phyloP scores from a whole-genome alignment of 1,140 invertebrate genomes.

The Eciton burchellii region DNA sequence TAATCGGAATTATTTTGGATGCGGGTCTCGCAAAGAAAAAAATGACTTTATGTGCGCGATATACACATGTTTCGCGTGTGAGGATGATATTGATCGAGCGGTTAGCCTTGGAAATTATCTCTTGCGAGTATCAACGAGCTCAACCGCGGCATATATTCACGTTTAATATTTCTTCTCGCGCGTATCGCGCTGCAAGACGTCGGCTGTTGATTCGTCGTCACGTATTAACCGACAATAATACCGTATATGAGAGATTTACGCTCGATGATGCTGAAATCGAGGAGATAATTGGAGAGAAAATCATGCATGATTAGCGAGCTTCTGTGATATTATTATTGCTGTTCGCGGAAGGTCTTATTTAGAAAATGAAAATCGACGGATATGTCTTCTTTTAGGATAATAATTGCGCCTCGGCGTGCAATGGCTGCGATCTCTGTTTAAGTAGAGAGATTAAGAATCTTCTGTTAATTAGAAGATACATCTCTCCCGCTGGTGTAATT shows the following conservation, averaged over 20 bases:
- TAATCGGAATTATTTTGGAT: not conserved
- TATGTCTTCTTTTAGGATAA: too few species aligned
- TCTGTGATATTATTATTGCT: not conserved
- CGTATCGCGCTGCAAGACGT: not conserved
- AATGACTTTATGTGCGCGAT: not conserved
- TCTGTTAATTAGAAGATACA: not conserved
- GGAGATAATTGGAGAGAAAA: not conserved
- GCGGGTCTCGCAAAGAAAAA: not conserved
- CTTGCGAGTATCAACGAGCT: not conserved
- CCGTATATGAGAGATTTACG: not conserved
- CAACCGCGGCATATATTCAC: not conserved
- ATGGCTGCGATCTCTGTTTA: not conserved
- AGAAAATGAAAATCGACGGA: not conserved
- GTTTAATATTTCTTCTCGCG: not conserved
- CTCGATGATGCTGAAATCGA: not conserved
- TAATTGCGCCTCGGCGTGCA: too few species aligned
- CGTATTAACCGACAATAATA: not conserved
- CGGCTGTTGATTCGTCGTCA: not conserved
- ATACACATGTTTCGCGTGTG: not conserved
- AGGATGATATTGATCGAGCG: slow-evolving; percentile 12
- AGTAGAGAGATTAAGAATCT: not conserved
- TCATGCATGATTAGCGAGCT: not conserved
- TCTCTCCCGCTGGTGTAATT: slow-evolving; percentile 10
- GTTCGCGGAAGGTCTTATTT: slow-evolving; percentile 1
- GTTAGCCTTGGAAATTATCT: slow-evolving; percentile 28